Evolutionary conservation across 2,113 vertebrate genomes (phyloP).

Genomic region (Galbula dea): DNA sequence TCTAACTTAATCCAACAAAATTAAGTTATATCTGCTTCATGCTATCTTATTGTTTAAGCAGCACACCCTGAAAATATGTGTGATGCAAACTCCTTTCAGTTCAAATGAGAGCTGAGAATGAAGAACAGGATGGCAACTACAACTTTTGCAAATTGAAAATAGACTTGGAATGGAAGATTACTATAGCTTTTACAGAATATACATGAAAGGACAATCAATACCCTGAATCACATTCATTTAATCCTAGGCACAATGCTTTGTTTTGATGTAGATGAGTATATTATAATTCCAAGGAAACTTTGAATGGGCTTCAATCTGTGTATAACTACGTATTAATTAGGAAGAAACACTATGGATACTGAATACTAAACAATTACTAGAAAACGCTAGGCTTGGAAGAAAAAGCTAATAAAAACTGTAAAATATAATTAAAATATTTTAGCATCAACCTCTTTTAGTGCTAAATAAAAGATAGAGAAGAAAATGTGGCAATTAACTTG

Average conservation of each 20-base stretch:
- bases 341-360: not conserved
- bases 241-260: not conserved
- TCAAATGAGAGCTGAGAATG: not conserved
- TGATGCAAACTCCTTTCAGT: not conserved
- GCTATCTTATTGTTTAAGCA: not conserved
- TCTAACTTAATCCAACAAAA: not conserved
- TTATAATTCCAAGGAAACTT: not conserved
- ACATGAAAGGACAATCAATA: constrained; percentile 11
- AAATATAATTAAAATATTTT: constrained; percentile 46
- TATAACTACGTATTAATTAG: not conserved
- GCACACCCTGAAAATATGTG: not conserved
- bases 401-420: constrained; percentile 10
- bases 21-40: not conserved
- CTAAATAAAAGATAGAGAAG: constrained; percentile 40
- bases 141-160: not conserved
- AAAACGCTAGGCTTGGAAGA: constrained; percentile 14
- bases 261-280: not conserved
- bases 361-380: not conserved
- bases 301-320: not conserved
- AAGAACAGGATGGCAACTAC: not conserved
- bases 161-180: not conserved
- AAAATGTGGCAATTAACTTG: constrained; percentile 37
- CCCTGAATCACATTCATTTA: not conserved
- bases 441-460: constrained; percentile 10
- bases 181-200: not conserved